Evolutionary conservation across 2,888 invertebrate species (phyloP).

Genomic region (Sinopyrophorus schimmeli): DNA sequence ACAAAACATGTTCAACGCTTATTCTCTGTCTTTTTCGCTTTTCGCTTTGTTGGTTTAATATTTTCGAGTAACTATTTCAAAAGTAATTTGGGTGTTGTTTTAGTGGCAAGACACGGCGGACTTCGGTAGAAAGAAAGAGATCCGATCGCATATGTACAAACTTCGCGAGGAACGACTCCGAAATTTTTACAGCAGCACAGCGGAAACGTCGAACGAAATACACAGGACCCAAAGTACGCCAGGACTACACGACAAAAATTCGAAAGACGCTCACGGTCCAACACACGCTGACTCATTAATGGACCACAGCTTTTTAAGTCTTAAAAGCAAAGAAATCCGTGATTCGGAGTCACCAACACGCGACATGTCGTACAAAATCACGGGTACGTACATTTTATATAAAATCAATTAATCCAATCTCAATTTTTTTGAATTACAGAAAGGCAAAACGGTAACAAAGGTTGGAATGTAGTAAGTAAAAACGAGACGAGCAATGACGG

Average conservation of each 20-base stretch:
- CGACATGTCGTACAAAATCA: constrained; percentile 54
- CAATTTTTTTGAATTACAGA: background rate
- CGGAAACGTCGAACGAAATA: constrained; percentile 50
- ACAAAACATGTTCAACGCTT: too few species aligned
- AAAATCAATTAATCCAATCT: background rate
- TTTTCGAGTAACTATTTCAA: background rate
- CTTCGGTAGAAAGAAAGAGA: constrained; percentile 83
- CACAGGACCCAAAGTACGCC: constrained; percentile 40
- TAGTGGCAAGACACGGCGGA: constrained; percentile 88
- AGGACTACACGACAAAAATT: constrained; percentile 20
- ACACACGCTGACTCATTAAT: constrained; percentile 70
- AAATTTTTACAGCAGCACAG: constrained; percentile 66
- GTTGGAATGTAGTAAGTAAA: constrained; percentile 70
- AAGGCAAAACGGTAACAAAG: constrained; percentile 54
- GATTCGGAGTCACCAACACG: constrained; percentile 76
- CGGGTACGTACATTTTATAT: constrained; percentile 27
- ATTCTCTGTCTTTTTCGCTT: too few species aligned
- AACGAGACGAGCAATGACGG: constrained; percentile 67
- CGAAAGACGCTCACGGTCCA: constrained; percentile 36
- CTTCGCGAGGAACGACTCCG: constrained; percentile 78
- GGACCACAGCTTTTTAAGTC: constrained; percentile 76
- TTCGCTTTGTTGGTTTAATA: constrained; percentile 1
- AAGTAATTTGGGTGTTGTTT: constrained; percentile 37
- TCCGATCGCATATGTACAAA: constrained; percentile 82
- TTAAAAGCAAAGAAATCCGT: constrained; percentile 78